Percentiles rank a stretch among this genome's conserved stretches.
These are phyloP conservation scores for Anarhynchus alexandrinus DNA, from an alignment of 2,113 vertebrate species.

Conservation along the genomic window DNA sequence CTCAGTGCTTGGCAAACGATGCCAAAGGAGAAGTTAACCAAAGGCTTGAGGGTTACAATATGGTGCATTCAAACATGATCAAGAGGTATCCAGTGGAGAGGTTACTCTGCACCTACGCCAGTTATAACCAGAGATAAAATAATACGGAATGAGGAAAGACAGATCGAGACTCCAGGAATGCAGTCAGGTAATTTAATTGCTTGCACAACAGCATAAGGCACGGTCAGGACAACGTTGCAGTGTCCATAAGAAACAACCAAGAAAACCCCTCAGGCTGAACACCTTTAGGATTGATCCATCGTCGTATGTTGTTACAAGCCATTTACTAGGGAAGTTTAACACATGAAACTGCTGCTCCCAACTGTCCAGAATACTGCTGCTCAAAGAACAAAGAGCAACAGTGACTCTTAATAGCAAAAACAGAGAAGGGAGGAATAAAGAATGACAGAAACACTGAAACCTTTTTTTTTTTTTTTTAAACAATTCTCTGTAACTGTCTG, in stretches of 20 bases:
- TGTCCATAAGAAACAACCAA: not conserved
- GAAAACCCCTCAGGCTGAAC: not conserved
- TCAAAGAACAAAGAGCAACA: not conserved
- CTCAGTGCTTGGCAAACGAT: not conserved
- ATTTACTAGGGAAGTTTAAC: not conserved
- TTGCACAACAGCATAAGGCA: not conserved
- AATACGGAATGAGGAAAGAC: not conserved
- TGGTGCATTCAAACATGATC: not conserved
- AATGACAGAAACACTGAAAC: not conserved
- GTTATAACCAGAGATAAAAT: not conserved
- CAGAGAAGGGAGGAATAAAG: not conserved
- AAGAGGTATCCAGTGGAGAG: not conserved
- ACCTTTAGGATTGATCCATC: not conserved
- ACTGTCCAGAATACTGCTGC: not conserved
- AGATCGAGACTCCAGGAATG: not conserved
- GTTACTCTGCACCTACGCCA: not conserved
- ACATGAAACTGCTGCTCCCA: not conserved
- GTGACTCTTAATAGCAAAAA: not conserved
- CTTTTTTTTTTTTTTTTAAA: not conserved
- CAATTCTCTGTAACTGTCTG: not conserved
- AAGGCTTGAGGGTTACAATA: not conserved
- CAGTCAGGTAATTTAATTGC: not conserved
- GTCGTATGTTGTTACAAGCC: not conserved
- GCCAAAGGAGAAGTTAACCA: not conserved
- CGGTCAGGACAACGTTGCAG: not conserved